Evolutionary conservation across 2,888 invertebrate species (phyloP).

Genomic region (Miltochrista miniata): DNA sequence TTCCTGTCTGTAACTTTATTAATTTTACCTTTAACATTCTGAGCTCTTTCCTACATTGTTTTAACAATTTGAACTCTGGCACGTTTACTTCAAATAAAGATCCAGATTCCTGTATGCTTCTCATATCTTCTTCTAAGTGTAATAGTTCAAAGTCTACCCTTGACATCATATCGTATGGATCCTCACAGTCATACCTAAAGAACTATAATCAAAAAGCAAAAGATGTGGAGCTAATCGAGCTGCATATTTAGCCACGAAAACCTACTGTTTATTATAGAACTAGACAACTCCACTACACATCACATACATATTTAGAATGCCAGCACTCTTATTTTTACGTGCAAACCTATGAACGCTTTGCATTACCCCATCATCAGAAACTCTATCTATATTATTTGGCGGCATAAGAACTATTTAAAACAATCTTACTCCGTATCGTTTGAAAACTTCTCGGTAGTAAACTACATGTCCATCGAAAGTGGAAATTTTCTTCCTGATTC

Average conservation of each 20-base stretch:
- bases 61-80: conserved; percentile 96
- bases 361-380: no score
- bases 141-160: conserved; percentile 90
- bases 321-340: no score
- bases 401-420: background rate
- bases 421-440: conserved; percentile 83
- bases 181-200: conserved; percentile 88
- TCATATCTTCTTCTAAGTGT: conserved; percentile 94
- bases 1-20: background rate
- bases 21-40: conserved; percentile 91
- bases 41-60: conserved; percentile 95
- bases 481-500: conserved; percentile 93
- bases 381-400: no score
- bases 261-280: no score
- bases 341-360: no score
- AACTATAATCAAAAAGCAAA: conserved; percentile 61
- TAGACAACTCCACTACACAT: no score
- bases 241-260: no score
- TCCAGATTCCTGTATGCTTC: conserved; percentile 93
- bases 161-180: conserved; percentile 90
- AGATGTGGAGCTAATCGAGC: no score
- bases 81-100: conserved; percentile 97
- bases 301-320: no score
- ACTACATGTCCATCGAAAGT: conserved; percentile 93
- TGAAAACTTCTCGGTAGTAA: conserved; percentile 95